phyloP scores from a whole-genome alignment of 35 echinoderm and acorn worm species.

The Strongylocentrotus purpuratus region DNA sequence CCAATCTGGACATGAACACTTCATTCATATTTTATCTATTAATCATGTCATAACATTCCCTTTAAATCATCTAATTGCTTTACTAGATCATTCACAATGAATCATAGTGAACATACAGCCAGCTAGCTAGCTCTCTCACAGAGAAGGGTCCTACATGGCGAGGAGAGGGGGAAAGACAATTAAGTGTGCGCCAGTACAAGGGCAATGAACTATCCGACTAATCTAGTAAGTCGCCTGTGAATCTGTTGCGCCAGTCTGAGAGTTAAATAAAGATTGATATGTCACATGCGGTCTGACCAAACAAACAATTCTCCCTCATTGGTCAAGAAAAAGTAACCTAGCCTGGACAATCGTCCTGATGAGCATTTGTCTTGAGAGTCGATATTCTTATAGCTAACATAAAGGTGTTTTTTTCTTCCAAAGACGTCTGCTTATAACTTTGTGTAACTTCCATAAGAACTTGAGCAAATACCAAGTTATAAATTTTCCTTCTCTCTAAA shows the following conservation, averaged over 20 bases:
- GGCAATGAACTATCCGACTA: conserved; percentile 47
- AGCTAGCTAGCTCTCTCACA: not conserved
- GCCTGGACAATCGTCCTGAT: not conserved
- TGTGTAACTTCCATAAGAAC: not conserved
- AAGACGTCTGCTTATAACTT: not conserved
- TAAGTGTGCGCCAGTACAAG: not conserved
- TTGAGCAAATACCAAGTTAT: not conserved
- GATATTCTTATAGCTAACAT: not conserved
- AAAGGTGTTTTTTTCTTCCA: too few species aligned
- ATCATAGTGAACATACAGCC: not conserved
- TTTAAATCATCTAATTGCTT: not conserved
- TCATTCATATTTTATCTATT: not conserved
- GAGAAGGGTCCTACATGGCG: not conserved
- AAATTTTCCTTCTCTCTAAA: not conserved
- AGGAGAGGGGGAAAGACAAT: conserved; percentile 28
- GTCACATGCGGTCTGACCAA: conserved; percentile 15
- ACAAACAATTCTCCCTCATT: not conserved
- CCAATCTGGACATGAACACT: not conserved
- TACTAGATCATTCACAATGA: conserved; percentile 10
- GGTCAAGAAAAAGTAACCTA: not conserved
- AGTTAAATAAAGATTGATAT: conserved; percentile 19
- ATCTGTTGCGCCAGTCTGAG: not conserved
- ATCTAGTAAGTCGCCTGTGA: conserved; percentile 29
- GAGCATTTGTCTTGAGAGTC: not conserved
- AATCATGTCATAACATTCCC: not conserved